Conservation (phyloP, 2,113 vertebrate species). For the Grallaria varia region DNA sequence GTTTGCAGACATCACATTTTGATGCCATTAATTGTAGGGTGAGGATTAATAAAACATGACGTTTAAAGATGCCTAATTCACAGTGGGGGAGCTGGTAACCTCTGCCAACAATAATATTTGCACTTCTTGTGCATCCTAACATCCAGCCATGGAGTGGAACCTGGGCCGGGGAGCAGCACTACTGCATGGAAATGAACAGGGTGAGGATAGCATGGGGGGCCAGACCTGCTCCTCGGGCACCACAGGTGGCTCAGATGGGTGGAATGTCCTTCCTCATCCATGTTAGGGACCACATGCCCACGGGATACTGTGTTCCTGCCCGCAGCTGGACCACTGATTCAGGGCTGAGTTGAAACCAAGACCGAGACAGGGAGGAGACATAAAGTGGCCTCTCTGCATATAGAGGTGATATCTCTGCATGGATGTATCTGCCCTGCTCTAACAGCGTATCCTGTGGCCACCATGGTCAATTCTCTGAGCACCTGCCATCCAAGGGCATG, state of each 20-base stretch:
- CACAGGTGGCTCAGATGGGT: not conserved
- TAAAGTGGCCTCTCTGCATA: not conserved
- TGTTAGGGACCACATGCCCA: not conserved
- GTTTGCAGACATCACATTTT: constrained; percentile 27
- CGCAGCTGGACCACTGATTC: not conserved
- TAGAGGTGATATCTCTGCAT: not conserved
- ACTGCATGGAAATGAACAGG: not conserved
- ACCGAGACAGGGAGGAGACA: not conserved
- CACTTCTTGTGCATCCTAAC: not conserved
- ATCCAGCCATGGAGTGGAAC: not conserved
- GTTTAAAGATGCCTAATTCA: constrained; percentile 25
- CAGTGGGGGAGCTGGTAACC: not conserved
- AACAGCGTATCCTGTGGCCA: fast-evolving
- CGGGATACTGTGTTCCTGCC: not conserved
- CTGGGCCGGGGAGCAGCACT: not conserved
- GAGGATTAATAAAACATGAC: constrained; percentile 48
- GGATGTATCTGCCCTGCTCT: not conserved
- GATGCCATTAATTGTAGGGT: not conserved
- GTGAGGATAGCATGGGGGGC: not conserved
- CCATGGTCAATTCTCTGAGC: fast-evolving
- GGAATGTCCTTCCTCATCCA: not conserved
- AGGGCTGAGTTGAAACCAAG: not conserved
- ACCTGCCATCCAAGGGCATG: fast-evolving
- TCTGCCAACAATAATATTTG: constrained; percentile 49
- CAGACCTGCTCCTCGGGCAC: not conserved